Evolutionary conservation across 2,888 invertebrate species (phyloP), one percentile per base, ranked within the genome.

Genomic region (Carterocephalus palaemon): DNA sequence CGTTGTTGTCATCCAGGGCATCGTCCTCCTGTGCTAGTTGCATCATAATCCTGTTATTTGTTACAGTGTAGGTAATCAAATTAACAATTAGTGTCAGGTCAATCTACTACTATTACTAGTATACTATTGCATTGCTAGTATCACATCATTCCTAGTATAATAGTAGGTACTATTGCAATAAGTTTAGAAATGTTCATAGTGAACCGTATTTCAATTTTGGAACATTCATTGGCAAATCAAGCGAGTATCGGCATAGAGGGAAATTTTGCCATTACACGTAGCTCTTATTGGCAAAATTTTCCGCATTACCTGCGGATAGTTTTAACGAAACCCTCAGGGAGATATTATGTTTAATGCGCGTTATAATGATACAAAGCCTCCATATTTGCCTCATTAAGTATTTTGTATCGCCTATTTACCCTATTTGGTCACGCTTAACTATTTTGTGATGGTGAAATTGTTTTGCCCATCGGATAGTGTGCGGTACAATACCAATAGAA

Each of bases 191-290:
- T 70, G 62, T 66, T 60, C 62, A 65, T 58, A 79, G 76, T 65
- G 77, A 75, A 68, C 64, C 77, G 65, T 75, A 66, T 70, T 70
- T 76, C 76, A 80, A 77, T 80, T n/a, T 77, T 74, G 57, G 63
- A 65, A 57, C 66, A 65, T 74, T 70, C 63, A 68, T 63, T 62
- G 67, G 61, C 66, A 77, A 81, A 77, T 77, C 73, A 79, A 70
- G 64, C 77, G 73, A 61, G 59, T 62, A 67, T 62, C 59, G 61
- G 63, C 71, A 75, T 76, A 71, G 76, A 77, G 64, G 67, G 53
- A 43, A 43, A 43, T 43, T 43, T 36, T 28, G 59, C 52, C 64
- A 74, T 76, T 73, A 80, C n/a, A n/a, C n/a, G n/a, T 68, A 64
- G 59, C 45, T 23, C 23, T 45, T 45, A 45, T 45, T 45, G 31